Evolutionary conservation across 2,888 invertebrate species (phyloP).

Genomic region (Cataglyphis albicans): DNA sequence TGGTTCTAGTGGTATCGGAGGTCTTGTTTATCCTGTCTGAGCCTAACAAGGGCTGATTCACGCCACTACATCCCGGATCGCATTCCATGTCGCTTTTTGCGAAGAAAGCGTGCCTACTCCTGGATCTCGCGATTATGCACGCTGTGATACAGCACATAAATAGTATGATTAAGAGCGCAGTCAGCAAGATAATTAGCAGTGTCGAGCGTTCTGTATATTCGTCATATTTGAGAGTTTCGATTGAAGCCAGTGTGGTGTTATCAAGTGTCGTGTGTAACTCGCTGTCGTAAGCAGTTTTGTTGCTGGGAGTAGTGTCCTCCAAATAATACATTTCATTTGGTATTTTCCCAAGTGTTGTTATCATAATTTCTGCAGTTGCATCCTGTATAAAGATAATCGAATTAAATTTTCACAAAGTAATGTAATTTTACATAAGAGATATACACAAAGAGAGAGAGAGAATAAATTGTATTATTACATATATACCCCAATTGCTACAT

Average conservation of each 20-base stretch:
- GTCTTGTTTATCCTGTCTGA: slow-evolving; percentile 65
- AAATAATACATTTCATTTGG: slow-evolving; percentile 77
- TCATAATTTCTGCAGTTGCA: slow-evolving; percentile 75
- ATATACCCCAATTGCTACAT: slow-evolving; percentile 71
- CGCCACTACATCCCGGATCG: slow-evolving; percentile 75
- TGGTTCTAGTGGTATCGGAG: slow-evolving; percentile 65
- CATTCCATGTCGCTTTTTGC: slow-evolving; percentile 74
- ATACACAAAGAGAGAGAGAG: not conserved
- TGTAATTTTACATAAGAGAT: not conserved
- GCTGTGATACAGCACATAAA: slow-evolving; percentile 78
- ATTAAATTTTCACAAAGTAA: slow-evolving; percentile 7
- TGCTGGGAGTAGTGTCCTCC: slow-evolving; percentile 64
- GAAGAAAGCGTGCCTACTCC: slow-evolving; percentile 65
- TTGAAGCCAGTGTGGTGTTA: not conserved
- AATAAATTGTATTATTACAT: not conserved
- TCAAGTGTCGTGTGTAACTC: slow-evolving; percentile 16
- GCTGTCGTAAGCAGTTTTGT: not conserved
- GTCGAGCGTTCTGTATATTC: slow-evolving; percentile 64
- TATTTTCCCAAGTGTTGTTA: slow-evolving; percentile 77
- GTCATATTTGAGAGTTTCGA: not conserved
- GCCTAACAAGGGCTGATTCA: slow-evolving; percentile 76
- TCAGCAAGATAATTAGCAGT: slow-evolving; percentile 71
- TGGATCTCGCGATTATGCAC: slow-evolving; percentile 76
- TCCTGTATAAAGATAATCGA: slow-evolving; percentile 65
- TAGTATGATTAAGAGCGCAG: slow-evolving; percentile 72